Evolutionary conservation across 2,797 vertebrate species (phyloP), one percentile per base, ranked within the genome.

Genomic region (Eulemur mongoz): DNA sequence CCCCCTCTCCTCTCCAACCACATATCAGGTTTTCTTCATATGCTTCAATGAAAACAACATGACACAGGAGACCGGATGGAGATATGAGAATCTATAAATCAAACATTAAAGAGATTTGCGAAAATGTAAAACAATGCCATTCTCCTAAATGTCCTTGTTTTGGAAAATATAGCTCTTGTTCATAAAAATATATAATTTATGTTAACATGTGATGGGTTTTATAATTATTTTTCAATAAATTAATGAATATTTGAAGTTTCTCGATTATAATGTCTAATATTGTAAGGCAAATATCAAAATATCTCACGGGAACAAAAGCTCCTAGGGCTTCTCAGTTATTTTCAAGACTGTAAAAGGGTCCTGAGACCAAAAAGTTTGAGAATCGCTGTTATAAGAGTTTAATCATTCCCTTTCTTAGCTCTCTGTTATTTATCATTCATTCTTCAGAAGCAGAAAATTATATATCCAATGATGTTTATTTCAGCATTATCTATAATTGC

Each of bases 211-310:
- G 15, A 38, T 18, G 1, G 38, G 32, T 22, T 91, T 84, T 88
- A 65, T 22, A 84, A 17, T 79, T 27, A 43, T 67, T 65, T 93
- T 91, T 3, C 45, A 57, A 35, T 54, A 13, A 69, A 50, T 69
- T 82, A 27, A 25, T 48, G 43, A 69, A 38, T 40, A 61, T 72
- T 89, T 72, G 27, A 45, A 40, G 20, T 81, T 80, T 89, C 43
- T 86, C 78, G 54, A 7, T 82, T 76, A 91, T 20, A 83, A 83
- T 82, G 65, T 87, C 50, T 90, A 89, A 76, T 69, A 43, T 30
- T 30, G 32, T 48, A 76, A 89, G 32, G n/a, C 8, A 80, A 93
- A 45, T 93, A 80, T 45, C 67, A 96, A 85, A 72, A 80, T 79
- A 35, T 25, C 40, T 70, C 52, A 59, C 23, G 25, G n/a, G 84